A percentile compares a stretch with the other conserved stretches of the same genome.
Evolutionary conservation across 2,888 invertebrate genomes (phyloP).

Genomic region (Galerucella calmariensis): DNA sequence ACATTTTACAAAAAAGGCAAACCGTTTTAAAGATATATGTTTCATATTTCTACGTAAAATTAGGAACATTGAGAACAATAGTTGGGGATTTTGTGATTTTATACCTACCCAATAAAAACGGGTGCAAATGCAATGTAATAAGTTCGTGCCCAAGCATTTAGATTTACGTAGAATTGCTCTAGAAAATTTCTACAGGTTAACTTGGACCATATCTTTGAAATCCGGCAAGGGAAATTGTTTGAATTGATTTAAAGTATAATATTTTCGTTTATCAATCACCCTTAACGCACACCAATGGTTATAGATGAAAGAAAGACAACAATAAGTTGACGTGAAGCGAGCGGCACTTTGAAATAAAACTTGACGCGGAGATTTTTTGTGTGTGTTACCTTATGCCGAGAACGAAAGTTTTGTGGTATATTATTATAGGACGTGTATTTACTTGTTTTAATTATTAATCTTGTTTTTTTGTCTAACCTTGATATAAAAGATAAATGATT

Average conservation of each 20-base stretch:
- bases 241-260: too few species aligned
- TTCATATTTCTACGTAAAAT: background rate
- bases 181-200: too few species aligned
- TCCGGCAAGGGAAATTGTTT: too few species aligned
- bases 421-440: slow-evolving; percentile 12
- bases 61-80: too few species aligned
- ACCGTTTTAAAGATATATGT: background rate
- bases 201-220: too few species aligned
- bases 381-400: slow-evolving; percentile 1
- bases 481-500: background rate
- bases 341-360: slow-evolving; percentile 41
- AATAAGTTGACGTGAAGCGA: slow-evolving; percentile 45
- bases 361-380: slow-evolving; percentile 28
- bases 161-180: too few species aligned
- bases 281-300: background rate
- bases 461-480: background rate
- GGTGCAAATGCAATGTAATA: too few species aligned
- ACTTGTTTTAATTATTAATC: background rate
- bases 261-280: background rate
- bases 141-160: too few species aligned
- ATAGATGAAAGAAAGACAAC: background rate
- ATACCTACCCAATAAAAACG: too few species aligned
- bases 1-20: background rate
- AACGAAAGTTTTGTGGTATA: slow-evolving; percentile 4
- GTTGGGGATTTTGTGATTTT: too few species aligned